phyloP scores from a whole-genome alignment of 2,113 vertebrate genomes.

The Urocynchramus pylzowi region DNA sequence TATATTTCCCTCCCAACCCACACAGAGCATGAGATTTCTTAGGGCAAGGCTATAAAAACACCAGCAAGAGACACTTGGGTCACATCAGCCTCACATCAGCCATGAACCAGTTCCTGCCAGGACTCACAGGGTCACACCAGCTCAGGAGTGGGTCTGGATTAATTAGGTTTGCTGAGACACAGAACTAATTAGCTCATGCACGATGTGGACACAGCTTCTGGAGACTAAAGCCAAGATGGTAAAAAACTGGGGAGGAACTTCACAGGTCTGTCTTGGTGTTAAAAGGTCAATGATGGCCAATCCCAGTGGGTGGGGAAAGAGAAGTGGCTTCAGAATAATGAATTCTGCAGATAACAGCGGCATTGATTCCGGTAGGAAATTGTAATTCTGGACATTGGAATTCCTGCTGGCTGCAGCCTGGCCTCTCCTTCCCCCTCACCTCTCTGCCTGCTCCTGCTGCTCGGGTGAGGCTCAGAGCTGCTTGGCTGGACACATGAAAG shows the following conservation, averaged over 20 bases:
- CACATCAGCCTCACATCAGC: not conserved
- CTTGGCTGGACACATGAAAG: not conserved
- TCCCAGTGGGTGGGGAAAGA: not conserved
- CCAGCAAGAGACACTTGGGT: not conserved
- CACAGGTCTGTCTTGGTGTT: fast-evolving
- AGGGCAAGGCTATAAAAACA: not conserved
- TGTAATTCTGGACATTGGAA: not conserved
- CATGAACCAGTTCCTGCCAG: not conserved
- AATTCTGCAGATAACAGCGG: not conserved
- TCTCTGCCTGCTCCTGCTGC: not conserved
- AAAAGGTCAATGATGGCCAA: not conserved
- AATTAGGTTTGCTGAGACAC: not conserved
- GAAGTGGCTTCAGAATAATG: not conserved
- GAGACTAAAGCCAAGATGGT: fast-evolving
- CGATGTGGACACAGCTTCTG: fast-evolving
- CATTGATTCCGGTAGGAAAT: not conserved
- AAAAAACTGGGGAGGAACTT: fast-evolving
- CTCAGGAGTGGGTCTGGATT: not conserved
- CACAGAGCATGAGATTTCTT: fast-evolving
- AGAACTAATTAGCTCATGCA: not conserved
- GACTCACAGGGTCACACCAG: not conserved
- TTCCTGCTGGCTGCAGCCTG: not conserved
- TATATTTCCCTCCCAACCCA: not conserved
- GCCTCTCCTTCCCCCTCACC: not conserved
- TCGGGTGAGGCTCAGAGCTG: not conserved